Conservation (phyloP, 1,140 invertebrate species). For the Plectrocnemia conspersa region DNA sequence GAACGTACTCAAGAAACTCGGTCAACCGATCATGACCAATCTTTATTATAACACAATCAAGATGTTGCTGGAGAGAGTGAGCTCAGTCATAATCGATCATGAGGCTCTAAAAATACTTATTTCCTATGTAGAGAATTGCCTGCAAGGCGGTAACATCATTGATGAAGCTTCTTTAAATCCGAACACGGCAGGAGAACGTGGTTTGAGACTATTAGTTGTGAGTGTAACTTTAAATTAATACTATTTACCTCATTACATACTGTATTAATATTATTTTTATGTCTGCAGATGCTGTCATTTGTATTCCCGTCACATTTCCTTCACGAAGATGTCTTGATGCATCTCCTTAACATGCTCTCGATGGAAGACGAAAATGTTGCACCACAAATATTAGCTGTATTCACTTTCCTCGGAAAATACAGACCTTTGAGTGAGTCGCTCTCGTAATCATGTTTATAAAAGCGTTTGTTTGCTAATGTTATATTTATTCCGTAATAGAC, state of each 20-base stretch:
- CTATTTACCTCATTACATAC: constrained; percentile 7
- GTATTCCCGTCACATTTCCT: constrained; percentile 92
- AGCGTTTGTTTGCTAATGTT: constrained; percentile 3
- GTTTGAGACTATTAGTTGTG: constrained; percentile 72
- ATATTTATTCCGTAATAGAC: constrained; percentile 55
- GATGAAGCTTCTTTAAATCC: constrained; percentile 74
- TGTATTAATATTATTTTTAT: constrained; percentile 21
- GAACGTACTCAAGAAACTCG: constrained; percentile 86
- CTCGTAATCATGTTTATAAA: constrained; percentile 16
- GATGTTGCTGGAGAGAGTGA: constrained; percentile 87
- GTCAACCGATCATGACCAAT: constrained; percentile 90
- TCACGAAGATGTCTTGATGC: constrained; percentile 75
- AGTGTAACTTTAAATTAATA: constrained; percentile 31
- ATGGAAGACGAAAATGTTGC: constrained; percentile 80
- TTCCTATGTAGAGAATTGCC: constrained; percentile 64
- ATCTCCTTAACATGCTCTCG: constrained; percentile 72
- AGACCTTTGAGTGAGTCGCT: constrained; percentile 64
- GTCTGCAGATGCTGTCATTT: constrained; percentile 62
- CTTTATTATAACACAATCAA: constrained; percentile 94
- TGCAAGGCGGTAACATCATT: constrained; percentile 62
- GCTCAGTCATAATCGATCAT: constrained; percentile 92
- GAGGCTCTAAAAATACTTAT: constrained; percentile 73
- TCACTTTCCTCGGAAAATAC: constrained; percentile 85
- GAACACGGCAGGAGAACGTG: constrained; percentile 75
- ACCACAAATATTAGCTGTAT: constrained; percentile 72